These are phyloP conservation scores for Odontesthes bonariensis DNA, from an alignment of 2,113 vertebrate species.

Conservation along the genomic window DNA sequence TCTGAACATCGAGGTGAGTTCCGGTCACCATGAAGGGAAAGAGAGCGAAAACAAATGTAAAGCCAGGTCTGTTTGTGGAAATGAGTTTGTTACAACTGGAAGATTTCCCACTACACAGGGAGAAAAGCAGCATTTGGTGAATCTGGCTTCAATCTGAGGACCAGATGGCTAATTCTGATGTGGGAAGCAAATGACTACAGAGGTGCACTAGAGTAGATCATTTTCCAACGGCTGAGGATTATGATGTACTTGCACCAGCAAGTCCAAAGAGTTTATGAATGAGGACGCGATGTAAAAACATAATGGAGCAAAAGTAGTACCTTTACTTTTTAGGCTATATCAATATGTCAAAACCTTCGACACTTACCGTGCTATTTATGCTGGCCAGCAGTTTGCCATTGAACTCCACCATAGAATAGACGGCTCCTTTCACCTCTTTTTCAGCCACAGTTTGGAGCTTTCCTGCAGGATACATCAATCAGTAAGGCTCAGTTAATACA, in stretches of 20 bases:
- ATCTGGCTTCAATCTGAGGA: too few species aligned
- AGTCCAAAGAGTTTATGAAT: not conserved
- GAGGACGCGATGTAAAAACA: not conserved
- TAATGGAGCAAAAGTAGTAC: not conserved
- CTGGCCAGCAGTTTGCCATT: constrained; percentile 98
- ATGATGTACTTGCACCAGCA: not conserved
- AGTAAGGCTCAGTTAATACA: constrained; percentile 9
- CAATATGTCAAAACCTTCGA: not conserved
- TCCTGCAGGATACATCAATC: constrained; percentile 79
- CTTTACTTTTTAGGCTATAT: not conserved
- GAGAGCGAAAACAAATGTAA: too few species aligned
- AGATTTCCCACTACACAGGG: too few species aligned
- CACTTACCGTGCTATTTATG: constrained; percentile 97
- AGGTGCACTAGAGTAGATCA: too few species aligned
- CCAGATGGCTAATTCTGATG: too few species aligned
- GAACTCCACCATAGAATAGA: constrained; percentile 99
- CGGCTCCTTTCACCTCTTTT: constrained; percentile 98
- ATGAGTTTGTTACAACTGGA: too few species aligned
- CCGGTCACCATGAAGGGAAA: too few species aligned
- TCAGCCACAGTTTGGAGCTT: constrained; percentile 98
- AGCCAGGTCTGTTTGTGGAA: too few species aligned
- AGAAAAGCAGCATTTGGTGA: too few species aligned
- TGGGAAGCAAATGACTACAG: too few species aligned
- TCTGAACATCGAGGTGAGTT: too few species aligned
- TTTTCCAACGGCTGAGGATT: too few species aligned